A percentile compares a stretch with the other conserved stretches of the same genome.
phyloP scores from a whole-genome alignment of 92 coral and sea anemone species.

The Phenganax subtilis region DNA sequence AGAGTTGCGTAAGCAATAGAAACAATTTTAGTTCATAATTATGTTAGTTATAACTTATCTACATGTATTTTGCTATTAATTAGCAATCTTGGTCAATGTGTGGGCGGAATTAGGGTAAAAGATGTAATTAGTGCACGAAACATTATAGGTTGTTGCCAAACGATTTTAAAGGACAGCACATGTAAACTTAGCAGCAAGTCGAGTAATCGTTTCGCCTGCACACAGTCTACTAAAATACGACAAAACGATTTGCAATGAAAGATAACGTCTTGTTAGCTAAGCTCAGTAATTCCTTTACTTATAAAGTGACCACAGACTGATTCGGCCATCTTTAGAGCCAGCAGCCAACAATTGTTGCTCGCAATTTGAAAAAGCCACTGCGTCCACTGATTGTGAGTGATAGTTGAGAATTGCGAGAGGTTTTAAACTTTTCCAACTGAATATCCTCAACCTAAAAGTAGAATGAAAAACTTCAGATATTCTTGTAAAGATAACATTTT shows the following conservation, averaged over 20 bases:
- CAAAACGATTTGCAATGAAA: neutral
- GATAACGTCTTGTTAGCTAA: slow-evolving; percentile 8
- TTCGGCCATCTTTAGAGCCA: slow-evolving; percentile 84
- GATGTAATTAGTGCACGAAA: too few relatives aligned
- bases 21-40: too few relatives aligned
- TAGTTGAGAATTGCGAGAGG: slow-evolving; percentile 78
- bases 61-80: too few relatives aligned
- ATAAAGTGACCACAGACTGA: slow-evolving; percentile 91
- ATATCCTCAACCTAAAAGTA: slow-evolving; percentile 64
- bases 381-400: slow-evolving; percentile 67
- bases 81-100: too few relatives aligned
- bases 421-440: slow-evolving; percentile 75
- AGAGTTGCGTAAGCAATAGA: too few relatives aligned
- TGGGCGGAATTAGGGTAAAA: too few relatives aligned
- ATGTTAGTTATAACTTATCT: too few relatives aligned
- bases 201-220: too few relatives aligned
- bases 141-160: too few relatives aligned
- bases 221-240: neutral
- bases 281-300: slow-evolving; percentile 6
- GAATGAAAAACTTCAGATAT: neutral
- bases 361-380: slow-evolving; percentile 69
- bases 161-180: too few relatives aligned
- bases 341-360: slow-evolving; percentile 71
- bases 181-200: too few relatives aligned
- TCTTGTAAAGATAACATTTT: slow-evolving; percentile 7